Base-by-base conservation (phyloP, 2,797 vertebrate species). In the Tauraco hartlaubi region DNA sequence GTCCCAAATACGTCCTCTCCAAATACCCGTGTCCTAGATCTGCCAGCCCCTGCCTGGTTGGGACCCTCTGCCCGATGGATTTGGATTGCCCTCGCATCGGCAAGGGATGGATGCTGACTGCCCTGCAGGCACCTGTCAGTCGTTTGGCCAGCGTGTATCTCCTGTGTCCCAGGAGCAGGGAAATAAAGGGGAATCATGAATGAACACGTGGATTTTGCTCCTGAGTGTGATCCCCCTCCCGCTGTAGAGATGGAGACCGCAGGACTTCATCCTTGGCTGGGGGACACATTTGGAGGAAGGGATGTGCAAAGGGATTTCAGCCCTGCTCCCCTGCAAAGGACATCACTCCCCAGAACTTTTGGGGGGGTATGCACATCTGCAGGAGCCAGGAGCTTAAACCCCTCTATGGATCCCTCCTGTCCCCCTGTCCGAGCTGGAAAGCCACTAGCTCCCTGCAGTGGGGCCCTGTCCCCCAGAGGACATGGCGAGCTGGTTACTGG, bases 91-190 rank as follows among this genome's bases (percentile, higher is more conserved):
- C 39, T 89, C 37, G 33, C 41, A 55, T 22, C 29, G 72, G 33
- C 48, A 31, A 29, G 43, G 44, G 49, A 26, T 6, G 12, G 29
- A 7, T n/a, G 37, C 78, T 79, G 71, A 67, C 25, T 2, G 4
- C 25, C 33, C 11, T 1, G 1, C 35, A 14, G 80, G 67, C 77
- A 68, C 29, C 0, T 0, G 3, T 7, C 1, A 0, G 39, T 56
- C 41, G 67, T 82, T 63, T 49, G 59, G 26, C 7, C 0, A 0
- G 4, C 17, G 49, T 2, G 21, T 23, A 21, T 26, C 66, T 74
- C 37, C 63, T 39, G 80, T 0, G 0, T 43, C 66, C 80, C 63
- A 51, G 58, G 46, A 87, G 26, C 39, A 49, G 10, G 11, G 48
- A 91, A 78, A 90, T 83, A 64, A 85, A 77, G 17, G 1, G 2